Percentiles rank a stretch among this genome's conserved stretches.
phyloP scores from a whole-genome alignment of 2,113 vertebrate species.

The Suncus etruscus region DNA sequence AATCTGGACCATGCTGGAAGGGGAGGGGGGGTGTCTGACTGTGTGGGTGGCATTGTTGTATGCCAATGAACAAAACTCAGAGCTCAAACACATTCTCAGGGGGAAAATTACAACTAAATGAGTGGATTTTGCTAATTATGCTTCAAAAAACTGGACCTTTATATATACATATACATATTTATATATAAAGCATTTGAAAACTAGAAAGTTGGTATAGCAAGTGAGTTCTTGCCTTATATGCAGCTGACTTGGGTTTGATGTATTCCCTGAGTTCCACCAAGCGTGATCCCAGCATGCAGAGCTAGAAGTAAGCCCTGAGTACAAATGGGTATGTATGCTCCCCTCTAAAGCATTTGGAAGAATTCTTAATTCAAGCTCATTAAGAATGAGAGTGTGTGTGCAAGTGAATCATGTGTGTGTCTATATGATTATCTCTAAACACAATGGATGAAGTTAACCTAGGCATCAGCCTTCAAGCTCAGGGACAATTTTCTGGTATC shows the following conservation, averaged over 20 bases:
- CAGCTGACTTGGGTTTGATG: too few relatives aligned
- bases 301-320: too few relatives aligned
- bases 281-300: too few relatives aligned
- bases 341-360: neutral
- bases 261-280: too few relatives aligned
- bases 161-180: too few relatives aligned
- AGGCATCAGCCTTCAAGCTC: neutral
- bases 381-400: too few relatives aligned
- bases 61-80: neutral
- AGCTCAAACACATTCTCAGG: neutral
- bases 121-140: slow-evolving; percentile 24
- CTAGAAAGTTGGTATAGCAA: too few relatives aligned
- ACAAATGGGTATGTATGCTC: too few relatives aligned
- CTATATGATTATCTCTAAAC: too few relatives aligned
- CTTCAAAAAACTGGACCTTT: neutral
- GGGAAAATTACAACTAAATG: neutral
- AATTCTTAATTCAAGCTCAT: neutral
- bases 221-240: too few relatives aligned
- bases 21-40: neutral
- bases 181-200: too few relatives aligned
- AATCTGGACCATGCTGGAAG: neutral
- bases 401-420: too few relatives aligned
- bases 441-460: neutral
- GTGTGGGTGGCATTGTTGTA: neutral
- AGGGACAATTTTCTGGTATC: neutral